Conservation (phyloP, 23 tunicate genomes). For the Clavelina lepadiformis region DNA sequence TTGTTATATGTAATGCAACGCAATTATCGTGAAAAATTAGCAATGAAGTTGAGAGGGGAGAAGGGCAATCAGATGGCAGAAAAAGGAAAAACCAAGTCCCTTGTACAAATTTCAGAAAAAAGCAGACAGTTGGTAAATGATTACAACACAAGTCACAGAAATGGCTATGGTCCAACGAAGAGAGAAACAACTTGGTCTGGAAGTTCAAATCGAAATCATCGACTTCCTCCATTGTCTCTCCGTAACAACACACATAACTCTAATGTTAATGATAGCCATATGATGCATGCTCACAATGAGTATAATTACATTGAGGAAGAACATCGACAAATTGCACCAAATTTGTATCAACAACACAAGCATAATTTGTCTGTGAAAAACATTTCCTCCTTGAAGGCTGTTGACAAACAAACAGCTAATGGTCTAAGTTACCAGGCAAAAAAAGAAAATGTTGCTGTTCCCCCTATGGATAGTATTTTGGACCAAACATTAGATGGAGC, state of each 20-base stretch:
- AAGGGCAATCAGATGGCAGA: too few species aligned
- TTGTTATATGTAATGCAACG: conserved; percentile 19
- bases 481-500: neutral
- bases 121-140: conserved; percentile 44
- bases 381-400: too few species aligned
- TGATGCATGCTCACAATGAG: neutral
- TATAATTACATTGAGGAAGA: too few species aligned
- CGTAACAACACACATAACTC: neutral
- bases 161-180: too few species aligned
- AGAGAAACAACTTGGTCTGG: neutral
- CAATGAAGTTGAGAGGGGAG: conserved; percentile 1
- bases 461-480: neutral
- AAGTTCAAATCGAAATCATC: neutral
- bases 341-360: neutral
- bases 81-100: conserved; percentile 24
- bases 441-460: neutral
- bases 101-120: conserved; percentile 40
- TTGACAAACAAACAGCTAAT: neutral
- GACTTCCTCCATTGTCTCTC: conserved; percentile 8
- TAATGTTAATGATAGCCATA: neutral
- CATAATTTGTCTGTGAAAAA: neutral
- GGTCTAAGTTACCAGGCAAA: neutral
- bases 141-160: conserved; percentile 18
- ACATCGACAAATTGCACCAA: too few species aligned
- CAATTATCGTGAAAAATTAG: conserved; percentile 12